phyloP scores from a whole-genome alignment of 2,113 vertebrate genomes.

The Oncorhynchus keta region DNA sequence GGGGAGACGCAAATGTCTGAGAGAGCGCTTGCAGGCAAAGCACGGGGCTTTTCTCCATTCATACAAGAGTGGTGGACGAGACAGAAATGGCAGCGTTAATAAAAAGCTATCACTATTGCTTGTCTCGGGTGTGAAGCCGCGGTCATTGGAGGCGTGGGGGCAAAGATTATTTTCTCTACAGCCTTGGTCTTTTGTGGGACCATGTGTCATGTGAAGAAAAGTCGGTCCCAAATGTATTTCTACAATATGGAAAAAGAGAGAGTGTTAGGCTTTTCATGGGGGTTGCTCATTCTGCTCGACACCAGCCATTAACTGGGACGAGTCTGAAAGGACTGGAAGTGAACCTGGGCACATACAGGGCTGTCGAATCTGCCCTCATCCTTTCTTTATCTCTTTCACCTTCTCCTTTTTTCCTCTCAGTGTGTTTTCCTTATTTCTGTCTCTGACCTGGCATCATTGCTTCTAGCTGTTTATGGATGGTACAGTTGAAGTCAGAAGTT shows the following conservation, averaged over 20 bases:
- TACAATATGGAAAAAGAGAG: conserved; percentile 66
- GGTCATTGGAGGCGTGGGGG: conserved; percentile 83
- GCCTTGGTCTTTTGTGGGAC: conserved; percentile 85
- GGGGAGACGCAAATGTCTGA: conserved; percentile 72
- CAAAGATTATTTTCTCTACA: conserved; percentile 74
- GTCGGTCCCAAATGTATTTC: conserved; percentile 79
- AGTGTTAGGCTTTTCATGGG: conserved; percentile 85
- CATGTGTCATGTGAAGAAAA: conserved; percentile 81
- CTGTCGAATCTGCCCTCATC: conserved; percentile 46
- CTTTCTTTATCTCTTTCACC: conserved; percentile 41
- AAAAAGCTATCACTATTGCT: conserved; percentile 88
- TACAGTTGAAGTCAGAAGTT: background rate
- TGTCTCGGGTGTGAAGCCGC: conserved; percentile 85
- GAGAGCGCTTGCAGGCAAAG: conserved; percentile 74
- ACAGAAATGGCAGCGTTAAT: conserved; percentile 90
- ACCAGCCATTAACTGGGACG: conserved; percentile 59
- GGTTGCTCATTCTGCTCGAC: background rate
- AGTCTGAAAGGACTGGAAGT: conserved; percentile 86
- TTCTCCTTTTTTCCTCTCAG: conserved; percentile 20
- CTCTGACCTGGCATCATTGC: conserved; percentile 48
- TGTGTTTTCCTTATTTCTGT: conserved; percentile 36
- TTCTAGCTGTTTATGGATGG: conserved; percentile 32
- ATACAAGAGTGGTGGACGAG: conserved; percentile 77
- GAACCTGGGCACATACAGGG: conserved; percentile 77
- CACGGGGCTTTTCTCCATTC: conserved; percentile 78